Evolutionary conservation across 2,113 vertebrate species (phyloP).

Genomic region (Eurystomus gularis): DNA sequence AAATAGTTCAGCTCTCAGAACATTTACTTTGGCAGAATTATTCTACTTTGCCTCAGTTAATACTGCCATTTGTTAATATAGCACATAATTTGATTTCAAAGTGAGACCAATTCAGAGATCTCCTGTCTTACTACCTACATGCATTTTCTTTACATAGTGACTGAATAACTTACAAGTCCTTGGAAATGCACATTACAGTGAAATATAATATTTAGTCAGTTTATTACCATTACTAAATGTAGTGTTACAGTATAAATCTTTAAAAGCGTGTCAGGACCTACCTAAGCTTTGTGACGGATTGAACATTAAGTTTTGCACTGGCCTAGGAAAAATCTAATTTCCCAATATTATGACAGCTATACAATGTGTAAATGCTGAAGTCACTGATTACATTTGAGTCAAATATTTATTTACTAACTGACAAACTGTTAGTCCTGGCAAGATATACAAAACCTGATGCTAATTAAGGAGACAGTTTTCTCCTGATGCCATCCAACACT

Average conservation of each 20-base stretch:
- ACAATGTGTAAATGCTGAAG: slow-evolving; percentile 36
- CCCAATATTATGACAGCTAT: slow-evolving; percentile 27
- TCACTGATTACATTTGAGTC: slow-evolving; percentile 38
- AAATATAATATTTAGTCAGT: slow-evolving; percentile 29
- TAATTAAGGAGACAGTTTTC: slow-evolving; percentile 25
- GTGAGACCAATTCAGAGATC: not conserved
- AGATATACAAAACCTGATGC: not conserved
- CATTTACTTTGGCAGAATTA: not conserved
- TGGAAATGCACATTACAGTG: not conserved
- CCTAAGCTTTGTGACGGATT: slow-evolving; percentile 42
- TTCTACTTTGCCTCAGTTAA: not conserved
- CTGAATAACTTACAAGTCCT: not conserved
- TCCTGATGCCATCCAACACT: not conserved
- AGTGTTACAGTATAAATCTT: slow-evolving; percentile 39
- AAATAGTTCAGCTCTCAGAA: not conserved
- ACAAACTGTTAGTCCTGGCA: slow-evolving; percentile 30
- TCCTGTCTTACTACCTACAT: not conserved
- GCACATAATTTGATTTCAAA: slow-evolving; percentile 28
- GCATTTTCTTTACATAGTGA: not conserved
- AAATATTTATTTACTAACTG: slow-evolving; percentile 50
- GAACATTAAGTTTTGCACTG: slow-evolving; percentile 8
- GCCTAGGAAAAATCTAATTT: slow-evolving; percentile 40
- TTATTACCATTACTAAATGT: slow-evolving; percentile 38
- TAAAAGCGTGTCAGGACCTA: not conserved
- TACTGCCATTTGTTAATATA: not conserved